These are phyloP conservation scores for Tragulus kanchil DNA, from an alignment of 2,113 vertebrate genomes.

Conservation along the genomic window DNA sequence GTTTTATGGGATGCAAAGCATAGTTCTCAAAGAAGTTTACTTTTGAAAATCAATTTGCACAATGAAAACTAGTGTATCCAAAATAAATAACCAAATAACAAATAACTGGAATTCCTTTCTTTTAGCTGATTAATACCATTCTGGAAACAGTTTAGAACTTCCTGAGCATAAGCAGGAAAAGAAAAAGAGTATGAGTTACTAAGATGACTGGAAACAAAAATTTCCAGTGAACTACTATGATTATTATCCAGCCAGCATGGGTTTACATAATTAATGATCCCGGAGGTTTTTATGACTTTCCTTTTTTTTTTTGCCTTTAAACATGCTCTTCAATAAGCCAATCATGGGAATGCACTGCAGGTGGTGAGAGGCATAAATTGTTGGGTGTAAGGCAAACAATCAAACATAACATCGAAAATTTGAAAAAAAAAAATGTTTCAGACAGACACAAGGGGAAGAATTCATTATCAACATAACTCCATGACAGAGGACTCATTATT, in stretches of 20 bases:
- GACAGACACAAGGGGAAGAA: not conserved
- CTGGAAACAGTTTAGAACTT: not conserved
- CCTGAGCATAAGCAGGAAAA: not conserved
- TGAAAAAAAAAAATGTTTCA: not conserved
- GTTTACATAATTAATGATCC: constrained; percentile 30
- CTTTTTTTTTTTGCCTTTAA: too few species aligned
- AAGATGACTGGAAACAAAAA: constrained; percentile 41
- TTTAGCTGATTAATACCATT: not conserved
- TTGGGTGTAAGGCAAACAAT: too few species aligned
- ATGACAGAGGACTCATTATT: not conserved
- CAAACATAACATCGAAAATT: too few species aligned
- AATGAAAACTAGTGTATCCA: not conserved
- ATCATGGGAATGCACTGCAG: too few species aligned
- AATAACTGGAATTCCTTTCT: not conserved
- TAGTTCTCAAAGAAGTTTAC: not conserved
- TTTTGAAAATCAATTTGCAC: not conserved
- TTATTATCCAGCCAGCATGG: constrained; percentile 42
- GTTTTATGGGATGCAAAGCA: not conserved
- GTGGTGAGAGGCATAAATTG: too few species aligned
- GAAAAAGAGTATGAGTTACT: not conserved
- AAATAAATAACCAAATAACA: not conserved
- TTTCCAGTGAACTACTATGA: constrained; percentile 44
- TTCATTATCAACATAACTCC: not conserved
- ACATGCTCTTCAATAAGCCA: too few species aligned
- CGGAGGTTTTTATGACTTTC: constrained; percentile 31